Base-by-base conservation (phyloP, 1,140 invertebrate species). In the Drosophila dunni region DNA sequence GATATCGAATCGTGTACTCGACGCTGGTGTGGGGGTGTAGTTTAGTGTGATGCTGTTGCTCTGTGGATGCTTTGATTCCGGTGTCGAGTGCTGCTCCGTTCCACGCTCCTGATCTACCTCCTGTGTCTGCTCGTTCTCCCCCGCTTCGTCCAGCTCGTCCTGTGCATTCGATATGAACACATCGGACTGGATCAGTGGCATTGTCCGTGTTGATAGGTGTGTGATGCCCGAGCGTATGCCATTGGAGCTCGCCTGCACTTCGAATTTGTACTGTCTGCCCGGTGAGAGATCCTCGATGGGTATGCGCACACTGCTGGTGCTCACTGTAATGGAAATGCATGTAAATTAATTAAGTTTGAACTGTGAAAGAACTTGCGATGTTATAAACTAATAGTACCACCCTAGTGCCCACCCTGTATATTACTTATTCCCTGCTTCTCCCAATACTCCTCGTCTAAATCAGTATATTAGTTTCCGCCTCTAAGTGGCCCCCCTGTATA, bases 131-230 rank as follows among this genome's bases (percentile, higher is more conserved):
- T 95, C 94, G 67, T 95, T 50, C 20, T 9, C 36, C 0, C 9
- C 15, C 24, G 58, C 71, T 96, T 70, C 56, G 38, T 33, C 15
- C 93, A 95, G 94, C 66, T 95, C 94, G 66, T 97, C 95, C 58
- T 95, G 96, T 56, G 97, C 96, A 78, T 96, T 97, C 7, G 98
- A 97, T 29, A 98, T 96, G 8, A 97, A 95, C 45, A 98, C 96
- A 91, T 98, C 97, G 0, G 97, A 98, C 80, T 97, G 96, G 57
- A 98, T 98, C 29, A 98, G 93, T 7, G 97, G 97, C 94, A 97
- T 95, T 64, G 97, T 97, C 85, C 97, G 93, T 0, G 95, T 95
- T 51, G 94, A 94, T 54, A 97, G 93, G 61, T 94, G 94, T 20
- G 95, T 96, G 7, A 94, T 93, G 67, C 96, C 96, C 58, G 96